phyloP scores from a whole-genome alignment of 2,888 invertebrate genomes.

The Caenorhabditis doughertyi region DNA sequence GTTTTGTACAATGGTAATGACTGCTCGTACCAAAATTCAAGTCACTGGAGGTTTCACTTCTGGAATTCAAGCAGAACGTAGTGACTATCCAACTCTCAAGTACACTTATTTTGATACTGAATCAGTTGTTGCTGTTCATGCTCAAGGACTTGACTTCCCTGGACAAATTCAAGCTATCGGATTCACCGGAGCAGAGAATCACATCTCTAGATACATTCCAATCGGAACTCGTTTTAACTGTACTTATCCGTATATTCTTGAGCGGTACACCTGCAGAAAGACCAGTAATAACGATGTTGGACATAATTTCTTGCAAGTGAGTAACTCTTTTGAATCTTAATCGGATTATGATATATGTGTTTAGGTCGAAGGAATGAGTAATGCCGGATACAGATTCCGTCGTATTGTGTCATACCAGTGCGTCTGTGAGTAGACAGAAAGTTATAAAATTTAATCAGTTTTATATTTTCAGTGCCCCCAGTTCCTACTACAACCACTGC shows the following conservation, averaged over 20 bases:
- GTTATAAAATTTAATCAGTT: background rate
- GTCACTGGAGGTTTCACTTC: constrained; percentile 67
- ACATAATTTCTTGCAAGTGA: constrained; percentile 59
- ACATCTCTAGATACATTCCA: constrained; percentile 61
- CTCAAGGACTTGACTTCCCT: constrained; percentile 57
- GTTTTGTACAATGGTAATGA: constrained; percentile 63
- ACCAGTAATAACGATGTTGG: constrained; percentile 63
- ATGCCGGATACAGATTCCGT: constrained; percentile 73
- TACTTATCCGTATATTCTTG: constrained; percentile 69
- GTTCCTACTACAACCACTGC: constrained; percentile 44
- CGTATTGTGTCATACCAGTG: constrained; percentile 69
- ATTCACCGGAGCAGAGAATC: constrained; percentile 66
- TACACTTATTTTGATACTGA: constrained; percentile 61
- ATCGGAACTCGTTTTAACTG: constrained; percentile 72
- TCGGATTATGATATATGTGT: background rate
- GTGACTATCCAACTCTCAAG: constrained; percentile 64
- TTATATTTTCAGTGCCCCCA: constrained; percentile 51
- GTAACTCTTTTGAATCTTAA: background rate
- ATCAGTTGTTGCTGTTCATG: constrained; percentile 58
- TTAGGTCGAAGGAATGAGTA: constrained; percentile 69
- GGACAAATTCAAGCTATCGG: constrained; percentile 62
- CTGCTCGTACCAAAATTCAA: constrained; percentile 59
- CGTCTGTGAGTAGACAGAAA: constrained; percentile 51
- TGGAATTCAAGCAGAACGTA: constrained; percentile 57
- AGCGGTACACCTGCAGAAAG: constrained; percentile 65